These are phyloP conservation scores for Aldrovandia affinis DNA, from an alignment of 2,797 vertebrate genomes.

Conservation along the genomic window DNA sequence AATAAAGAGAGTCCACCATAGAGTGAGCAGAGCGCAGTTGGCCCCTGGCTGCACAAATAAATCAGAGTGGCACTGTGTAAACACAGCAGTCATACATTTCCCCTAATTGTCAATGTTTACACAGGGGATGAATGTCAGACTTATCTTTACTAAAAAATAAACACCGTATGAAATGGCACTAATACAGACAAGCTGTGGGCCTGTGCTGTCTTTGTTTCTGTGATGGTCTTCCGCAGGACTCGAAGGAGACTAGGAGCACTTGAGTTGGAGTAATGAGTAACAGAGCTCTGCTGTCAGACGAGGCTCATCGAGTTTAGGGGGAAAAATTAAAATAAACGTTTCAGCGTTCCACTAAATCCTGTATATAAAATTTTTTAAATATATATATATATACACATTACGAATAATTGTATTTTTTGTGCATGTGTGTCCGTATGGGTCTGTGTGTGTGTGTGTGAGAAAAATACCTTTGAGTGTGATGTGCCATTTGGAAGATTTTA, in stretches of 20 bases:
- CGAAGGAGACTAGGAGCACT: background rate
- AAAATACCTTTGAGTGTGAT: too few species aligned
- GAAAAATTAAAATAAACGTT: background rate
- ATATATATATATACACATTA: background rate
- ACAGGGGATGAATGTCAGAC: constrained; percentile 34
- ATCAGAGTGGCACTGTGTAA: constrained; percentile 31
- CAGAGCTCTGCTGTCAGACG: constrained; percentile 9
- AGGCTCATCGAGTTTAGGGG: constrained; percentile 18
- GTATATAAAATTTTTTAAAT: background rate
- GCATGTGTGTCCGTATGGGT: too few species aligned
- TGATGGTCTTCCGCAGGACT: background rate
- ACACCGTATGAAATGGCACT: constrained; percentile 24
- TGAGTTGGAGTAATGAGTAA: constrained; percentile 29
- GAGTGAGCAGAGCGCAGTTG: background rate
- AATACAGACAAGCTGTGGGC: constrained; percentile 30
- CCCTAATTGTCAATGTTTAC: constrained; percentile 34
- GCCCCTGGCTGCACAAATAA: constrained; percentile 33
- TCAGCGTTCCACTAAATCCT: background rate
- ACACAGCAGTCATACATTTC: constrained; percentile 27
- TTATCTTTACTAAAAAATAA: constrained; percentile 38
- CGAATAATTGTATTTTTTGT: too few species aligned
- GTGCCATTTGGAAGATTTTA: too few species aligned
- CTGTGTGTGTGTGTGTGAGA: too few species aligned
- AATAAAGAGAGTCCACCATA: background rate
- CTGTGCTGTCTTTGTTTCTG: background rate